A percentile compares a stretch with the other conserved stretches of the same genome.
Evolutionary conservation across 2,888 invertebrate genomes (phyloP).

Genomic region (Caenorhabditis sinica): DNA sequence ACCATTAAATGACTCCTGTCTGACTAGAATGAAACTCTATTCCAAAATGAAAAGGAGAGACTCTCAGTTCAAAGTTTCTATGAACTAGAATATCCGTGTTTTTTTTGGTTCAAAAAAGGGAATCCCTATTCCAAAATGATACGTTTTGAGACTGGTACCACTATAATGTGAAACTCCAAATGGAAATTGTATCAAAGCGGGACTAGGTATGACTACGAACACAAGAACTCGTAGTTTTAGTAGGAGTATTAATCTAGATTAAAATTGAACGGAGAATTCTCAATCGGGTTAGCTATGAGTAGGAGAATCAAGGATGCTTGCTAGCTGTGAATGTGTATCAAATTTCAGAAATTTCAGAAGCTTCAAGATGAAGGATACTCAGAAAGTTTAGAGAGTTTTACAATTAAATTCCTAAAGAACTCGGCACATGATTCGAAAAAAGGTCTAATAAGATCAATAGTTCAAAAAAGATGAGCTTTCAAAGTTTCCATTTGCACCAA

Average conservation of each 20-base stretch:
- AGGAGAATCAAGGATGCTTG: background rate
- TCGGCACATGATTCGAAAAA: too few species aligned
- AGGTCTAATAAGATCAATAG: too few species aligned
- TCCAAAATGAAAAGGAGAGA: background rate
- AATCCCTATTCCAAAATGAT: background rate
- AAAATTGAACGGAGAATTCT: background rate
- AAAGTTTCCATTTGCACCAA: too few species aligned
- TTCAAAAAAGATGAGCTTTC: too few species aligned
- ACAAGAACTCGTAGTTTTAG: slow-evolving; percentile 18
- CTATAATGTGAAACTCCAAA: background rate
- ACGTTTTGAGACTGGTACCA: background rate
- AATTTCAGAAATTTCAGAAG: too few species aligned
- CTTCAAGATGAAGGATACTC: too few species aligned
- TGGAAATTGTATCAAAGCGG: background rate
- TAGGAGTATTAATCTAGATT: slow-evolving; percentile 3
- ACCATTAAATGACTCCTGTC: slow-evolving; percentile 18
- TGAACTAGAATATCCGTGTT: background rate
- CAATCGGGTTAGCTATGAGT: background rate
- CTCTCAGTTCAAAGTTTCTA: background rate
- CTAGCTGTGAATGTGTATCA: too few species aligned
- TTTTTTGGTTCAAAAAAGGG: background rate
- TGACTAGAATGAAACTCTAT: background rate
- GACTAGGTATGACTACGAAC: background rate
- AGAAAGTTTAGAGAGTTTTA: too few species aligned
- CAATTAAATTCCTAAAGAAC: too few species aligned